Base-by-base conservation (phyloP, 2,113 vertebrate species). In the Hoplias malabaricus region DNA sequence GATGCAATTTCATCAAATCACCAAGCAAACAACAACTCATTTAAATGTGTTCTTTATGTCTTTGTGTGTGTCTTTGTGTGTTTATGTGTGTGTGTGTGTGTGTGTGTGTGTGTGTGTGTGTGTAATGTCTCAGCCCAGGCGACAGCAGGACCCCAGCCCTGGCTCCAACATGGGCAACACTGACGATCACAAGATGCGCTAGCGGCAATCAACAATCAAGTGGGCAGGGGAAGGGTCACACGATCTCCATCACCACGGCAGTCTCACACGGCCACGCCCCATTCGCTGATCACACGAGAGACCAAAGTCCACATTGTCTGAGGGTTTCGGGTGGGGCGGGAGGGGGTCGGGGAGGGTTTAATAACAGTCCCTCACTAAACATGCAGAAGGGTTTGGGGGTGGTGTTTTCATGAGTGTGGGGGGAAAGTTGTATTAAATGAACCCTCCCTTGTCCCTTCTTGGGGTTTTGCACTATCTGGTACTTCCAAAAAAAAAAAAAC, bases 121-220 rank as follows among this genome's bases (percentile, higher is more conserved):
- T 77, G n/a, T n/a, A n/a, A n/a, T n/a, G 69, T 54, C 56, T 59
- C 92, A 99, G 98, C 95, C 93, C 94, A 97, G 96, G 94, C 95
- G 96, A 92, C 96, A 98, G 80, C 96, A 97, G 95, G 95, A 98
- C 93, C 96, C 95, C 92, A 96, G 94, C 92, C 95, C 95, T 90
- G 95, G 96, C 77, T 96, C 96, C 77, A 96, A 92, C 91, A 93
- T 99, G 89, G 95, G 94, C 81, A 95, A 94, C 42, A 92, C 96
- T 12, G 96, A 98, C 2, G 96, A 98, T 86, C 95, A 98, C 91
- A 98, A 98, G 91, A 94, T 97, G 82, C 96, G 95, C 90, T 98
- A 94, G 89, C 76, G 79, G 80, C 63, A 78, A 86, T 82, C 85
- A 78, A 63, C 57, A 80, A 54, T 77, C 62, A 73, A 72, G 68